Base-by-base conservation (phyloP, 2,113 vertebrate species). In the Oreochromis niloticus region DNA sequence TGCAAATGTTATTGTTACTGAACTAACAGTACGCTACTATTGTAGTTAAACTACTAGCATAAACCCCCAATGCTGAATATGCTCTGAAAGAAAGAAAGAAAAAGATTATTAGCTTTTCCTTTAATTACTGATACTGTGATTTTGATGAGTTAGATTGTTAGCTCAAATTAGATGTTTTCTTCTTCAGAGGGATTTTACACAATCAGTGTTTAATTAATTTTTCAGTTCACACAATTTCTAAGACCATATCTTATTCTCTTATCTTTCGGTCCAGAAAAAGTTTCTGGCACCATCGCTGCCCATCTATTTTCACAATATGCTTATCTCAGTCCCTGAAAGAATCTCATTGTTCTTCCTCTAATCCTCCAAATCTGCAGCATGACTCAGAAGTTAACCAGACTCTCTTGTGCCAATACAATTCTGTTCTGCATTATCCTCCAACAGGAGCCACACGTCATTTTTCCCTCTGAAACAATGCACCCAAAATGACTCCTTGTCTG, bases 291-390 rank as follows among this genome's bases (percentile, higher is more conserved):
- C 81, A 63, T 87, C 68, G 9, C 81, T 91, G 85, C 78, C 86
- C 93, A 90, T 93, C 91, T 94, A 91, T 93, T 93, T 93, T 92
- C 94, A 94, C 94, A 95, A 95, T 95, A 95, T 94, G 93, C 93
- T 95, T 93, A 95, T 95, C 95, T 95, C 75, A 81, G 86, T 89
- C 92, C 89, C 91, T 94, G 93, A 96, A 96, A 95, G 92, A 93
- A 90, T 92, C 79, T 91, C 87, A 95, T 96, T 96, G 94, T 96
- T 95, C 93, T 56, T 81, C 75, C 5, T 24, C 91, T 95, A 96
- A 96, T 96, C 95, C 94, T 85, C 61, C 86, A 94, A 95, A 96
- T 96, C 95, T 94, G 93, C 94, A 92, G 92, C 89, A 89, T 94
- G 95, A 95, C 93, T 95, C 83, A 94, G 94, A 95, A 94, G 93